Base-by-base conservation (phyloP, 2,888 invertebrate species). In the Ectemnius cavifrons region DNA sequence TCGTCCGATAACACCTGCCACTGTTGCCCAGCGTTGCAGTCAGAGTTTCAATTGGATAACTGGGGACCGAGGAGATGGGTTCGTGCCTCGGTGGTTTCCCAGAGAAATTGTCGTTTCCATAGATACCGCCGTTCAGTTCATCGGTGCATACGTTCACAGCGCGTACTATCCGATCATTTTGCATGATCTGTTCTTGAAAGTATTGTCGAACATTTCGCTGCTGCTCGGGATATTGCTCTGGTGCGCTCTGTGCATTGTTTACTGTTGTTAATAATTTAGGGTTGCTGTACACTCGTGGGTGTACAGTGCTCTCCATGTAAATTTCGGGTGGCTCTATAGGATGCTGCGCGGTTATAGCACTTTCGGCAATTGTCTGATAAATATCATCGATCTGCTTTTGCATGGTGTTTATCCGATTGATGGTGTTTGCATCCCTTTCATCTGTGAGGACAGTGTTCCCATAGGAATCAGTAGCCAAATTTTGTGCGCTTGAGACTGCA, bases 341-440 rank as follows among this genome's bases (percentile, higher is more conserved):
- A 0, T 82, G 86, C 45, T 85, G 85, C 3, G 81, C 81, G 57
- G 83, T 83, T 2, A 74, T 82, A 0, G 87, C 77, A 20, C 84
- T 88, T 61, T 91, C 90, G 2, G 89, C 89, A 28, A 91, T 89
- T 1, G 88, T 89, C 60, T 91, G 90, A 79, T 91, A 91, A 67
- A 90, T 89, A 23, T 91, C 90, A 45, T 91, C 90, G 66, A 91
- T 87, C 57, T 87, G 88, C 18, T 84, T 84, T 45, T 89, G 89
- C 86, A 90, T 89, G 14, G 85, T 89, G 64, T 90, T 91, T 61
- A 91, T 88, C 27, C 90, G 83, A 66, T 88, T 89, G 47, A 90
- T 90, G 8, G 90, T 89, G 4, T 84, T 88, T 8, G 84, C 85
- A 27, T 86, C 88, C 5, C 76, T 71, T 2, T 75, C 84, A 5